Conservation (phyloP, 1,140 invertebrate genomes). For the Asbolus verrucosus region DNA sequence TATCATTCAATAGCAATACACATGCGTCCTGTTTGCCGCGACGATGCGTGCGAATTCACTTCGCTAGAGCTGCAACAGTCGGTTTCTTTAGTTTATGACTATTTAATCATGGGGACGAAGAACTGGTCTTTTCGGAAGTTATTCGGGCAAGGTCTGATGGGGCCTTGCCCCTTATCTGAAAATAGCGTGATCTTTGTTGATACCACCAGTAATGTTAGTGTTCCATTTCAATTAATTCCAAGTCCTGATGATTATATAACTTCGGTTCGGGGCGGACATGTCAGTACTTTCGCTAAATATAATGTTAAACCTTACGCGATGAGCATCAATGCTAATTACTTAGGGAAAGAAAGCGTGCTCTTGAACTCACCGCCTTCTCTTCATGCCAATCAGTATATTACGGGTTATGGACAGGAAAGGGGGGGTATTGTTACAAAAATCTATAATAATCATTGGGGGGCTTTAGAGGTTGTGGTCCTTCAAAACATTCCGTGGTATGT, state of each 20-base stretch:
- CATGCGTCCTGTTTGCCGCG: constrained; percentile 82
- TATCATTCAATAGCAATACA: constrained; percentile 93
- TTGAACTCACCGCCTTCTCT: constrained; percentile 76
- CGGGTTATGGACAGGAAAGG: constrained; percentile 87
- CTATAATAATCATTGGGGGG: constrained; percentile 80
- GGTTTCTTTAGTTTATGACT: constrained; percentile 88
- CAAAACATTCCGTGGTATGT: constrained; percentile 96
- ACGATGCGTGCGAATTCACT: constrained; percentile 72
- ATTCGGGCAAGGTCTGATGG: constrained; percentile 85
- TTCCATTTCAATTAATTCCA: constrained; percentile 71
- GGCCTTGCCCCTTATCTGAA: constrained; percentile 82
- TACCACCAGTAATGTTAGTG: constrained; percentile 73
- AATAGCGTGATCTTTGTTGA: constrained; percentile 88
- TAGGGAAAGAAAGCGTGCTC: constrained; percentile 64
- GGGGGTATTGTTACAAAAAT: constrained; percentile 88
- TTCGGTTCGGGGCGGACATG: constrained; percentile 76
- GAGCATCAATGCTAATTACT: constrained; percentile 75
- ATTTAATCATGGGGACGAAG: constrained; percentile 71
- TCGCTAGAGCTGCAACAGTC: constrained; percentile 85
- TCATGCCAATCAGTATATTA: constrained; percentile 83
- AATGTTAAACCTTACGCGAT: constrained; percentile 74
- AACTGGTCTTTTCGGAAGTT: constrained; percentile 90
- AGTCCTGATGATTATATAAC: constrained; percentile 69
- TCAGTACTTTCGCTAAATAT: constrained; percentile 76
- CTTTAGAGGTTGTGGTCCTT: constrained; percentile 77